These are phyloP conservation scores for Conchocele bisecta DNA, from an alignment of 2,888 invertebrate species.

Conservation along the genomic window DNA sequence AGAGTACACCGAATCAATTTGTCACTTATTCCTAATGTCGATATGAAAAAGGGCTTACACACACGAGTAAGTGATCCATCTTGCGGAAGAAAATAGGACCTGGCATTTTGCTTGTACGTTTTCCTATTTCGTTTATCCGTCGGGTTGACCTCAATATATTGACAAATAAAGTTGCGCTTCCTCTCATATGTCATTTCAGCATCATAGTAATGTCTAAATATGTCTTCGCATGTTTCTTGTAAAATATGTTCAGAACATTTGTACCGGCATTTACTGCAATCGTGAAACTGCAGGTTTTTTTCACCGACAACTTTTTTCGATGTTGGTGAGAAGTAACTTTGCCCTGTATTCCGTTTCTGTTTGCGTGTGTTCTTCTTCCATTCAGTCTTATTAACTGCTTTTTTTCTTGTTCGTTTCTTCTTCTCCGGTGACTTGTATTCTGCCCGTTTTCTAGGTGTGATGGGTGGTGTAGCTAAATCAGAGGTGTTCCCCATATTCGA, in stretches of 20 bases:
- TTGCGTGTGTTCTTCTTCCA: constrained; percentile 23
- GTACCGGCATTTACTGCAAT: constrained; percentile 16
- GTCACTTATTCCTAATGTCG: constrained; percentile 27
- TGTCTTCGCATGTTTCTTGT: not conserved
- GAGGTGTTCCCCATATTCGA: too few relatives aligned
- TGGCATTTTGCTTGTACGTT: not conserved
- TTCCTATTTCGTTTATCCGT: not conserved
- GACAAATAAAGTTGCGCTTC: constrained; percentile 11
- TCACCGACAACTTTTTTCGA: not conserved
- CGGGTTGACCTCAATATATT: constrained; percentile 4
- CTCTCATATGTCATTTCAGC: not conserved
- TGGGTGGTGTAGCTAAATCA: not conserved
- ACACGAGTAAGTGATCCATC: not conserved
- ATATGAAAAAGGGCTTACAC: constrained; percentile 18
- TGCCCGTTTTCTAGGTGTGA: constrained; percentile 2
- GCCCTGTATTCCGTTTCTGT: constrained; percentile 2
- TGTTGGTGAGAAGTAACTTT: constrained; percentile 9
- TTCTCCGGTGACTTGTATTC: constrained; percentile 4
- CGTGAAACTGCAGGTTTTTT: not conserved
- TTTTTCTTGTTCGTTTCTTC: constrained; percentile 5
- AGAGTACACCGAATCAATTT: constrained; percentile 36
- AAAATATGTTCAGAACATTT: constrained; percentile 4
- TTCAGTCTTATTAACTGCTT: not conserved
- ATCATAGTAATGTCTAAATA: constrained; percentile 5
- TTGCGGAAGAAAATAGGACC: not conserved